These are phyloP conservation scores for Microtus pennsylvanicus DNA, from an alignment of 2,113 vertebrate species.

Conservation along the genomic window DNA sequence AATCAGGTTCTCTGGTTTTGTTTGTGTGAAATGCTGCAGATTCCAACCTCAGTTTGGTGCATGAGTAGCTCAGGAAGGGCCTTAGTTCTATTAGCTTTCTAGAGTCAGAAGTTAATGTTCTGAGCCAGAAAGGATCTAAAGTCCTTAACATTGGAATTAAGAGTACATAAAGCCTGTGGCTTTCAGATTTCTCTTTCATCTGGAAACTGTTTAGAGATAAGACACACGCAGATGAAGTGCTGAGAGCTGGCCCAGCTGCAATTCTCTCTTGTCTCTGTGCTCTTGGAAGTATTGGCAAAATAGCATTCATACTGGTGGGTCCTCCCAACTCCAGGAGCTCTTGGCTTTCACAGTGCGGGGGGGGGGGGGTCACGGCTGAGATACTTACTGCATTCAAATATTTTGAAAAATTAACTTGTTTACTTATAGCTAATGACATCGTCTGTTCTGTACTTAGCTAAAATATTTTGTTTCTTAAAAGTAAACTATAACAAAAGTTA, in stretches of 20 bases:
- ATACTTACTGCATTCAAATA: neutral
- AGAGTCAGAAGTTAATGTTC: constrained; percentile 1
- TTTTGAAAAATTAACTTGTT: constrained; percentile 4
- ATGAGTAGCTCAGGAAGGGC: neutral
- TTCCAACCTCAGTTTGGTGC: neutral
- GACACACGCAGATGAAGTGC: neutral
- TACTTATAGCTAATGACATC: constrained; percentile 25
- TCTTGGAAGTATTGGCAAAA: neutral
- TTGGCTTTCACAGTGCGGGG: neutral
- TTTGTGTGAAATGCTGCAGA: neutral
- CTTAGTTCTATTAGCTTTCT: neutral
- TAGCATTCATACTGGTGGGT: neutral
- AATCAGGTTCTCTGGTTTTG: neutral
- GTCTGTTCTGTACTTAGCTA: constrained; percentile 51
- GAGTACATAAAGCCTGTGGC: neutral
- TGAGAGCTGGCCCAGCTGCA: neutral
- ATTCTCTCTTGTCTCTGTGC: neutral
- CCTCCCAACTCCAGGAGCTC: neutral
- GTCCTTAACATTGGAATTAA: neutral
- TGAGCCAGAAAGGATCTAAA: neutral
- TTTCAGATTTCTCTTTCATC: neutral
- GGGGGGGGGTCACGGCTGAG: neutral
- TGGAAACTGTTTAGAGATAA: neutral
- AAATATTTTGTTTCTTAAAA: constrained; percentile 32
- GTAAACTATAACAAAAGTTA: constrained; percentile 34